Conservation (phyloP, 1,140 invertebrate species). For the Cecropterus lyciades region DNA sequence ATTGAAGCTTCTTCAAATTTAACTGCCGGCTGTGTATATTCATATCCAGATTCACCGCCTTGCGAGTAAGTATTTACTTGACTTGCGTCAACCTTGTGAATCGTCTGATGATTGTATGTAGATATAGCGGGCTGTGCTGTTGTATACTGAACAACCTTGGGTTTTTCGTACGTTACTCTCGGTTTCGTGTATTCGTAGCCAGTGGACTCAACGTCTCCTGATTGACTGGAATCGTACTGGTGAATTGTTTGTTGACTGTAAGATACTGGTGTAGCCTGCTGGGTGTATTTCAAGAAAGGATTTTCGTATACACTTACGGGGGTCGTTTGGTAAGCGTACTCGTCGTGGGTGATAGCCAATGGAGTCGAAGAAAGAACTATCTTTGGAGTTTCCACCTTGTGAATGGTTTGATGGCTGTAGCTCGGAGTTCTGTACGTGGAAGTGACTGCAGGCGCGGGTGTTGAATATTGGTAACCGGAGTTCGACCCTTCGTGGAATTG, state of each 20-base stretch:
- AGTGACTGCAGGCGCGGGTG: constrained; percentile 39
- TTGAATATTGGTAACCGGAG: constrained; percentile 48
- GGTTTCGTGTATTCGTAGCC: constrained; percentile 41
- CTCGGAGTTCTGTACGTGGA: constrained; percentile 38
- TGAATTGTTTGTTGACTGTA: constrained; percentile 57
- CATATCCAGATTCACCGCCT: constrained; percentile 42
- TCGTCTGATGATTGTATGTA: constrained; percentile 65
- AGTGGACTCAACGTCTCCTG: constrained; percentile 38
- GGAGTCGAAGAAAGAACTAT: constrained; percentile 44
- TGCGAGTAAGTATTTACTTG: constrained; percentile 59
- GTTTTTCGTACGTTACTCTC: constrained; percentile 52
- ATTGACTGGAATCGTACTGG: constrained; percentile 39
- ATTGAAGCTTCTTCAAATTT: constrained; percentile 39
- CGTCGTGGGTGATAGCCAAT: constrained; percentile 31
- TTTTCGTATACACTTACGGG: constrained; percentile 62
- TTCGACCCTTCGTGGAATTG: constrained; percentile 48
- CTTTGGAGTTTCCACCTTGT: constrained; percentile 37
- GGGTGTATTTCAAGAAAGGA: constrained; percentile 61
- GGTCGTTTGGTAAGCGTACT: constrained; percentile 39
- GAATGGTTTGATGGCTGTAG: constrained; percentile 44
- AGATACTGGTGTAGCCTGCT: constrained; percentile 51
- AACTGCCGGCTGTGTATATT: constrained; percentile 41
- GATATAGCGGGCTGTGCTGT: constrained; percentile 56
- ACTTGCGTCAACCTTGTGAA: constrained; percentile 62
- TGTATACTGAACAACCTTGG: constrained; percentile 45